A percentile compares a stretch with the other conserved stretches of the same genome.
phyloP scores from a whole-genome alignment of 92 coral and sea anemone genomes.

The Epizoanthus fatuus region DNA sequence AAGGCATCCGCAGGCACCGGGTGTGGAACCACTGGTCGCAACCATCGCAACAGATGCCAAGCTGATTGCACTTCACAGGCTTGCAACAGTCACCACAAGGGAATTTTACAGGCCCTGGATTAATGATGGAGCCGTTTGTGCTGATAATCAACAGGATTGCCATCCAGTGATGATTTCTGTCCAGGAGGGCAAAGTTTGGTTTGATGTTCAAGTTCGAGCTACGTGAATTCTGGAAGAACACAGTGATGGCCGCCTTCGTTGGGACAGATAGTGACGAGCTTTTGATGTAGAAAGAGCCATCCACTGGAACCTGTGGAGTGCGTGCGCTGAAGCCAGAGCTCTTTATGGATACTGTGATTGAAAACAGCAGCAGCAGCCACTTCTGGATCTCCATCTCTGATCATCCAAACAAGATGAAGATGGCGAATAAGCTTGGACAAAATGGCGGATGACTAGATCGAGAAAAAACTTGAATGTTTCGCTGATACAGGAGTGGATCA shows the following conservation, averaged over 20 bases:
- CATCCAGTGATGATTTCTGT: slow-evolving; percentile 10
- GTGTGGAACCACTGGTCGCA: slow-evolving; percentile 37
- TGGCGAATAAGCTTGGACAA: not conserved
- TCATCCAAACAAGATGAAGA: too few species aligned
- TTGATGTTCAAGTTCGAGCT: not conserved
- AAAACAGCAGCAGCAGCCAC: not conserved
- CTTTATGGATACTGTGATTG: slow-evolving; percentile 12
- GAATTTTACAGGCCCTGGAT: slow-evolving; percentile 42
- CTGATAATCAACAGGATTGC: slow-evolving; percentile 23
- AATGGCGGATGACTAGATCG: not conserved
- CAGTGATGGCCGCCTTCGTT: slow-evolving; percentile 7
- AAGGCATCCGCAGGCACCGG: slow-evolving; percentile 26
- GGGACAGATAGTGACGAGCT: not conserved
- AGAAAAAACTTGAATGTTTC: too few species aligned
- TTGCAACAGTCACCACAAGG: slow-evolving; percentile 14
- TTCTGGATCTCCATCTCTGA: too few species aligned
- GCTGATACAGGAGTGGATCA: not conserved
- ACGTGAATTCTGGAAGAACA: not conserved
- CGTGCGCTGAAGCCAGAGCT: not conserved
- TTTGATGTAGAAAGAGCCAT: not conserved
- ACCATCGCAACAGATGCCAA: slow-evolving; percentile 30
- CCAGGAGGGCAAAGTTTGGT: not conserved
- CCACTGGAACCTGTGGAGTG: not conserved
- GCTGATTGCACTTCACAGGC: slow-evolving; percentile 17
- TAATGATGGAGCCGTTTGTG: slow-evolving; percentile 25